These are phyloP conservation scores for Dinoponera quadriceps DNA, from an alignment of 1,140 invertebrate species.

Conservation along the genomic window DNA sequence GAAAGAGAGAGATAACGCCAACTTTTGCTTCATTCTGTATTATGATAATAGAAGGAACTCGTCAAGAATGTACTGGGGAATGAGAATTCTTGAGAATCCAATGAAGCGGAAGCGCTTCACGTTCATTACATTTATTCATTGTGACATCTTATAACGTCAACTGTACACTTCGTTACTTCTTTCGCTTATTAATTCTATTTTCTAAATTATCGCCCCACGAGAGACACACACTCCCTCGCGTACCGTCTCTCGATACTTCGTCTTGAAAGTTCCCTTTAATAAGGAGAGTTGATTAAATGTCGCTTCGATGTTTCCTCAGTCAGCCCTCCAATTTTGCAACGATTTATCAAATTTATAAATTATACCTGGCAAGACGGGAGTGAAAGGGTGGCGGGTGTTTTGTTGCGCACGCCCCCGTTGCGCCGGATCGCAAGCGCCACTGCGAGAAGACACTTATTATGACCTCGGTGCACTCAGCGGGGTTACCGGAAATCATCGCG, in stretches of 20 bases:
- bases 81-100: constrained; percentile 45
- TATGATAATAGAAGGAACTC: constrained; percentile 44
- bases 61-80: constrained; percentile 11
- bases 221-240: not conserved
- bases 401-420: not conserved
- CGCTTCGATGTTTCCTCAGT: not conserved
- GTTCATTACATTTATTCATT: constrained; percentile 43
- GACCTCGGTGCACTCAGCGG: constrained; percentile 14
- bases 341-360: constrained; percentile 25
- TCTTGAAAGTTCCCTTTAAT: not conserved
- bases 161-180: constrained; percentile 1
- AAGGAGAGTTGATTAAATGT: not conserved
- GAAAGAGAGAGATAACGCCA: constrained; percentile 34
- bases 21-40: constrained; percentile 43
- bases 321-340: not conserved
- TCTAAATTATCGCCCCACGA: not conserved
- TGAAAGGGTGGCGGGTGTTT: not conserved
- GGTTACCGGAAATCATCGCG: constrained; percentile 16
- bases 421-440: constrained; percentile 18
- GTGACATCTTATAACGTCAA: constrained; percentile 35
- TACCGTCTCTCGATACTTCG: not conserved
- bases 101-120: constrained; percentile 34
- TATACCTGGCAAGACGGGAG: not conserved
- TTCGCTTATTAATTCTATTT: constrained; percentile 32
- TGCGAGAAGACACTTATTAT: constrained; percentile 17